Conservation (phyloP, 2,888 invertebrate species). For the Hedychridium roseum region DNA sequence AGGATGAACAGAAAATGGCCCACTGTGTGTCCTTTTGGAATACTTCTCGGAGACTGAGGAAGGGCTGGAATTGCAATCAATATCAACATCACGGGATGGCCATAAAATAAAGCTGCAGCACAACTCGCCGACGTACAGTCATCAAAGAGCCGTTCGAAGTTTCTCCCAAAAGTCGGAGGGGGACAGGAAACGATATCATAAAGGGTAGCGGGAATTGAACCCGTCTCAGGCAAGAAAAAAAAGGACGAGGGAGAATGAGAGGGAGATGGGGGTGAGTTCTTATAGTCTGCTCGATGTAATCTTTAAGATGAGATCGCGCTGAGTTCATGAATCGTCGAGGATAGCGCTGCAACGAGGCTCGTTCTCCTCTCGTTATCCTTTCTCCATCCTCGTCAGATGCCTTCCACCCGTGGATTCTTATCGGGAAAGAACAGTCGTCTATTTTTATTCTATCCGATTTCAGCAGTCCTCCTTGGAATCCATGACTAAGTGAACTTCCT, state of each 20-base stretch:
- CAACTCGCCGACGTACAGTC: slow-evolving; percentile 45
- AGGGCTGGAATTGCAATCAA: slow-evolving; percentile 37
- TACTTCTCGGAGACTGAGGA: slow-evolving; percentile 21
- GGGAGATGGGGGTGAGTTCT: slow-evolving; percentile 39
- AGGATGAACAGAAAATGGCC: too few relatives aligned
- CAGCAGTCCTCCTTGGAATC: too few relatives aligned
- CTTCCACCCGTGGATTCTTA: too few relatives aligned
- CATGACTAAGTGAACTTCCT: too few relatives aligned
- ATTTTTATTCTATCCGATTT: too few relatives aligned
- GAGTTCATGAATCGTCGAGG: slow-evolving; percentile 45
- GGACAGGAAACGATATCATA: slow-evolving; percentile 41
- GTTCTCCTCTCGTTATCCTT: slow-evolving; percentile 6
- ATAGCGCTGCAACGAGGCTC: slow-evolving; percentile 24
- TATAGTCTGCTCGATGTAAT: slow-evolving; percentile 43
- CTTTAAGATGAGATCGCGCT: slow-evolving; percentile 50
- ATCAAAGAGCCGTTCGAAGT: slow-evolving; percentile 46
- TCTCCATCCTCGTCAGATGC: background rate
- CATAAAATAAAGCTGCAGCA: slow-evolving; percentile 45
- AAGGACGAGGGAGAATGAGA: slow-evolving; percentile 5
- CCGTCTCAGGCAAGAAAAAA: slow-evolving; percentile 34
- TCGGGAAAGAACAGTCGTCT: too few relatives aligned
- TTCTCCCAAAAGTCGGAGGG: slow-evolving; percentile 16
- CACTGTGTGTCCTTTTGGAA: too few relatives aligned
- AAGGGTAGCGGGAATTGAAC: slow-evolving; percentile 44
- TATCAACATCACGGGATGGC: slow-evolving; percentile 38